Conservation (phyloP, 2,797 vertebrate species). For the Aeoliscus strigatus region DNA sequence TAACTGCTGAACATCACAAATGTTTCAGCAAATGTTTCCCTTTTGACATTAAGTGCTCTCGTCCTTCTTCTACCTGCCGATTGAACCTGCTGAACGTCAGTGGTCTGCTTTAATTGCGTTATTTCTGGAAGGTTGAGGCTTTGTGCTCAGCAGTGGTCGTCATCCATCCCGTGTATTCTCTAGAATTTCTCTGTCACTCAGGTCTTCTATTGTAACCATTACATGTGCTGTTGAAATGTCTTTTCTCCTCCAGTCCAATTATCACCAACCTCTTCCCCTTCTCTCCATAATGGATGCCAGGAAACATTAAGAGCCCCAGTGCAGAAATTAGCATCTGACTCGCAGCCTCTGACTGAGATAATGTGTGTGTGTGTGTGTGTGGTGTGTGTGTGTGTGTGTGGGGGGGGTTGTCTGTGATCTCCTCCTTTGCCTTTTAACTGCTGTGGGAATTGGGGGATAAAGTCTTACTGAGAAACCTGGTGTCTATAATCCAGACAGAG, state of each 20-base stretch:
- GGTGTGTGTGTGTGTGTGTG: conserved; percentile 45
- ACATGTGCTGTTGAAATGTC: conserved; percentile 53
- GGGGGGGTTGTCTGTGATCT: conserved; percentile 47
- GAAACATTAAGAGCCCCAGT: conserved; percentile 65
- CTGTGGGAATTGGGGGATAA: conserved; percentile 60
- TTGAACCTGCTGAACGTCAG: too few species aligned
- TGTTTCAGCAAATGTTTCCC: too few species aligned
- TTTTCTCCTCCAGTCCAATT: conserved; percentile 57
- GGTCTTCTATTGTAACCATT: conserved; percentile 43
- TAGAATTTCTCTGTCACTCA: conserved; percentile 29
- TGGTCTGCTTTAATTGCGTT: conserved; percentile 44
- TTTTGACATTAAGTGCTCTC: too few species aligned
- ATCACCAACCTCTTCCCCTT: conserved; percentile 42
- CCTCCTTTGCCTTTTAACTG: conserved; percentile 58
- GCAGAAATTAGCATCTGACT: conserved; percentile 67
- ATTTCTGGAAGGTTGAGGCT: conserved; percentile 33
- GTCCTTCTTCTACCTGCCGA: too few species aligned
- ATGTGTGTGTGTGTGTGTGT: too few species aligned
- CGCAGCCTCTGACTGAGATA: conserved; percentile 46
- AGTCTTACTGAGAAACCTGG: conserved; percentile 44
- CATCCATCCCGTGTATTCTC: conserved; percentile 15
- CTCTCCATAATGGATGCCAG: conserved; percentile 64
- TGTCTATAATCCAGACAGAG: conserved; percentile 51
- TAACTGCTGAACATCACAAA: too few species aligned
- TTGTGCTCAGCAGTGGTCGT: conserved; percentile 13